phyloP scores from a whole-genome alignment of 2,888 invertebrate species.

The Coremacera marginata region DNA sequence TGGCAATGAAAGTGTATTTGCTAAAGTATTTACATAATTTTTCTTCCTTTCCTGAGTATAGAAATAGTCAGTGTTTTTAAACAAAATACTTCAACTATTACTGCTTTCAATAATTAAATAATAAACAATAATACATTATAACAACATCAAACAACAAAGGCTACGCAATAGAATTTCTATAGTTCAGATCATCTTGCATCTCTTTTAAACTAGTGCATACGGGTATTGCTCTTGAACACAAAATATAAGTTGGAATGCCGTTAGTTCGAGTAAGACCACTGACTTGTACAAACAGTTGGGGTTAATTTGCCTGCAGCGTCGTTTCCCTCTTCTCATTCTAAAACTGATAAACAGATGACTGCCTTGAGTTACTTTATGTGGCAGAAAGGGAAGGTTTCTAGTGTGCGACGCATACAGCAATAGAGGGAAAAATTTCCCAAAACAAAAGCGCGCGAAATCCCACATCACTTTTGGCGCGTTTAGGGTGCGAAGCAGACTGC shows the following conservation, averaged over 20 bases:
- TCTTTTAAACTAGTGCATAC: not conserved
- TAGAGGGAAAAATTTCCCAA: slow-evolving; percentile 50
- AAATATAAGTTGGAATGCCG: not conserved
- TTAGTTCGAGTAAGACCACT: not conserved
- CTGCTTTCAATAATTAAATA: not conserved
- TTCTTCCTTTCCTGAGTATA: too few relatives aligned
- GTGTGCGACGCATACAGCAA: not conserved
- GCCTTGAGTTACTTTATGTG: not conserved
- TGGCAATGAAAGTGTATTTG: too few relatives aligned
- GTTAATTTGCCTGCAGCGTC: not conserved
- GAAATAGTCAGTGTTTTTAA: too few relatives aligned
- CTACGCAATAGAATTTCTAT: not conserved
- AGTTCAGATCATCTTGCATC: not conserved
- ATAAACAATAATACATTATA: not conserved
- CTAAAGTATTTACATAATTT: too few relatives aligned
- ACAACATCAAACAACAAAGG: not conserved
- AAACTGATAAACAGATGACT: not conserved
- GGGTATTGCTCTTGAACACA: too few relatives aligned
- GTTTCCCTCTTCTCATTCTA: not conserved
- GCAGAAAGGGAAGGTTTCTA: slow-evolving; percentile 7
- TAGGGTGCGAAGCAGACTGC: slow-evolving; percentile 27
- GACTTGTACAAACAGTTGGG: slow-evolving; percentile 19
- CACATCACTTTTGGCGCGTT: slow-evolving; percentile 56
- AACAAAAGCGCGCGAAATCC: slow-evolving; percentile 58
- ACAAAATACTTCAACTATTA: too few relatives aligned